Evolutionary conservation across 2,888 invertebrate genomes (phyloP).

Genomic region (Creontiades dilutus): DNA sequence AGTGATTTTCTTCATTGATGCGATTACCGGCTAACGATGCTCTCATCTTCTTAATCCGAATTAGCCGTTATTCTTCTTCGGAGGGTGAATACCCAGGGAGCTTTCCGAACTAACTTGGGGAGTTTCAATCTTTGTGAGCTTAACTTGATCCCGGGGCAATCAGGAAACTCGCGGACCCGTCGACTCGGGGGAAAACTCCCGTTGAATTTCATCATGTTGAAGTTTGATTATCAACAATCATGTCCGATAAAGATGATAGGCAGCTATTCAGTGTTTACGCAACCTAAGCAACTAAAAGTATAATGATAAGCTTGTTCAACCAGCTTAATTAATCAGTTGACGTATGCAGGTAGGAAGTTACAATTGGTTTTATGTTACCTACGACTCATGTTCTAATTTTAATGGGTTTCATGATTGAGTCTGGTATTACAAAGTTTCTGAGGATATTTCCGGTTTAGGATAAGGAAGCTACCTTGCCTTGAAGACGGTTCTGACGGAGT

Average conservation of each 20-base stretch:
- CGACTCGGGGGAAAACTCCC: not conserved
- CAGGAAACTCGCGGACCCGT: conserved; percentile 1
- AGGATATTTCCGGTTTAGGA: too few relatives aligned
- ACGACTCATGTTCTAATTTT: too few relatives aligned
- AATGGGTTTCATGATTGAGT: too few relatives aligned
- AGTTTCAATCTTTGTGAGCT: conserved; percentile 36
- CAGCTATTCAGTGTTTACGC: too few relatives aligned
- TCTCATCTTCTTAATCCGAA: conserved; percentile 36
- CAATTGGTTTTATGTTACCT: too few relatives aligned
- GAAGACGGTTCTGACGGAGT: too few relatives aligned
- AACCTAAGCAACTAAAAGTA: too few relatives aligned
- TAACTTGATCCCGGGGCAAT: conserved; percentile 17
- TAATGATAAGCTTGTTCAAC: too few relatives aligned
- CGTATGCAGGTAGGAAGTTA: too few relatives aligned
- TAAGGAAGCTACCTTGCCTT: too few relatives aligned
- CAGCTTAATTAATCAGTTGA: too few relatives aligned
- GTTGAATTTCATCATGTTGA: conserved; percentile 10
- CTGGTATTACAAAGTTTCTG: too few relatives aligned
- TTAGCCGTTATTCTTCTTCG: conserved; percentile 28
- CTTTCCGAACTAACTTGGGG: conserved; percentile 30
- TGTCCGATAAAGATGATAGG: not conserved
- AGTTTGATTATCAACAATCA: not conserved
- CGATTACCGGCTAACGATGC: conserved; percentile 36
- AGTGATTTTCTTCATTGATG: conserved; percentile 42
- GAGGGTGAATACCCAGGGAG: not conserved